Evolutionary conservation across 2,797 vertebrate species (phyloP).

Genomic region (Decapterus maruadsi): DNA sequence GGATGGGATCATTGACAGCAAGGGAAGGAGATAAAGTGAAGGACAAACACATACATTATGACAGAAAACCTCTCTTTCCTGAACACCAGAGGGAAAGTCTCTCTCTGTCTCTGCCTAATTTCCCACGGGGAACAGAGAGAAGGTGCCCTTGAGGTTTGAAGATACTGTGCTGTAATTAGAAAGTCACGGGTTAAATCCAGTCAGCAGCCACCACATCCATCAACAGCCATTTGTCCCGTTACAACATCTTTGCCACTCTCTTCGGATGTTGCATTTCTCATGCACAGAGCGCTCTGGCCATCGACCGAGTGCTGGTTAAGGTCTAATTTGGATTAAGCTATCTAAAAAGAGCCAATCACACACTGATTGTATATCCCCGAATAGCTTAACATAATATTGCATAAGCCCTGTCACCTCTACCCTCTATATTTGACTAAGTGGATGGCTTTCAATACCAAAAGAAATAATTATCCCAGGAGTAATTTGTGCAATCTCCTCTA

Average conservation of each 20-base stretch:
- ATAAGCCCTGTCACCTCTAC: slow-evolving; percentile 25
- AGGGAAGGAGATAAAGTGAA: slow-evolving; percentile 33
- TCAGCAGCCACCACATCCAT: slow-evolving; percentile 19
- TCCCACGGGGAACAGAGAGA: slow-evolving; percentile 11
- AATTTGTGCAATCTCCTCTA: slow-evolving; percentile 37
- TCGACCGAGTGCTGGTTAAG: slow-evolving; percentile 30
- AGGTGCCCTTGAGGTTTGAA: slow-evolving; percentile 57
- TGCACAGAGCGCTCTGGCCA: slow-evolving; percentile 33
- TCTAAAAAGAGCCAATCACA: slow-evolving; percentile 59
- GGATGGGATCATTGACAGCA: slow-evolving; percentile 20
- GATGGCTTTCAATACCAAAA: slow-evolving; percentile 50
- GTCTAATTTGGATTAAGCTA: slow-evolving; percentile 61
- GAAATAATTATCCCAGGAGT: slow-evolving; percentile 49
- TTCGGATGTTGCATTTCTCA: slow-evolving; percentile 37
- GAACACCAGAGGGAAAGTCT: slow-evolving; percentile 32
- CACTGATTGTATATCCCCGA: slow-evolving; percentile 50
- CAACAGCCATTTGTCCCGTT: slow-evolving; percentile 43
- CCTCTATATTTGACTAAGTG: slow-evolving; percentile 44
- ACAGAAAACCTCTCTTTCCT: slow-evolving; percentile 5
- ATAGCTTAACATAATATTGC: slow-evolving; percentile 36
- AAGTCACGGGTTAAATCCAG: slow-evolving; percentile 63
- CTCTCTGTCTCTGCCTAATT: slow-evolving; percentile 31
- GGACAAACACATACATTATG: slow-evolving; percentile 40
- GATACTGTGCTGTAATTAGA: slow-evolving; percentile 59
- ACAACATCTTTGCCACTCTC: slow-evolving; percentile 26